A percentile compares a stretch with the other conserved stretches of the same genome.
Evolutionary conservation across 2,888 invertebrate species (phyloP).

Genomic region (Plemyria rubiginata): DNA sequence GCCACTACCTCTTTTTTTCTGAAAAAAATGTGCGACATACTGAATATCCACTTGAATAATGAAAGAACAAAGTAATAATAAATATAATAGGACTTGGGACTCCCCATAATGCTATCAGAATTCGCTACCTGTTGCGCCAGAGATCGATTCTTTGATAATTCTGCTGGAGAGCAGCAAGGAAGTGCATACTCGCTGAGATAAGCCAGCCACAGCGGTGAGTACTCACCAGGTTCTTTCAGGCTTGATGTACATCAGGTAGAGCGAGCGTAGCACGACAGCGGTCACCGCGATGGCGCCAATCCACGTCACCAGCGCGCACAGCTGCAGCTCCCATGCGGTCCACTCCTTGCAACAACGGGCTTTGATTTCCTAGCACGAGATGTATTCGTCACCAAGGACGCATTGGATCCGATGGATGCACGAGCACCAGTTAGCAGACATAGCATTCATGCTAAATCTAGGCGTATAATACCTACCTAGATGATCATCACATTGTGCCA

Average conservation of each 20-base stretch:
- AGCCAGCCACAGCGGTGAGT: not conserved
- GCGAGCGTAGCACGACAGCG: slow-evolving; percentile 50
- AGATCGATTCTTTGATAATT: too few relatives aligned
- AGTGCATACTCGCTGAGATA: not conserved
- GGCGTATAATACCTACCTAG: too few relatives aligned
- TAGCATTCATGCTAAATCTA: not conserved
- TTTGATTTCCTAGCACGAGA: slow-evolving; percentile 4
- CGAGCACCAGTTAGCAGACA: not conserved
- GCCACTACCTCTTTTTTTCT: too few relatives aligned
- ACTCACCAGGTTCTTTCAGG: slow-evolving; percentile 40
- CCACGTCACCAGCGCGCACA: slow-evolving; percentile 47
- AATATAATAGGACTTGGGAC: too few relatives aligned
- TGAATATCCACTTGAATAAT: too few relatives aligned
- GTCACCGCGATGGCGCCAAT: slow-evolving; percentile 52
- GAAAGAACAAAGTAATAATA: too few relatives aligned
- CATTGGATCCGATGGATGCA: not conserved
- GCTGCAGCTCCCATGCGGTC: slow-evolving; percentile 24
- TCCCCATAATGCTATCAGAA: too few relatives aligned
- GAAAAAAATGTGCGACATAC: too few relatives aligned
- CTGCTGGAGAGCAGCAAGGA: too few relatives aligned
- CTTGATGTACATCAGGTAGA: slow-evolving; percentile 56
- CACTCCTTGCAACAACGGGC: slow-evolving; percentile 15
- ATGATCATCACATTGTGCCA: too few relatives aligned
- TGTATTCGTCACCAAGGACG: not conserved
- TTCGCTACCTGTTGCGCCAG: too few relatives aligned